Evolutionary conservation across 2,113 vertebrate species (phyloP), one percentile per base, ranked within the genome.

Genomic region (Malurus melanocephalus): DNA sequence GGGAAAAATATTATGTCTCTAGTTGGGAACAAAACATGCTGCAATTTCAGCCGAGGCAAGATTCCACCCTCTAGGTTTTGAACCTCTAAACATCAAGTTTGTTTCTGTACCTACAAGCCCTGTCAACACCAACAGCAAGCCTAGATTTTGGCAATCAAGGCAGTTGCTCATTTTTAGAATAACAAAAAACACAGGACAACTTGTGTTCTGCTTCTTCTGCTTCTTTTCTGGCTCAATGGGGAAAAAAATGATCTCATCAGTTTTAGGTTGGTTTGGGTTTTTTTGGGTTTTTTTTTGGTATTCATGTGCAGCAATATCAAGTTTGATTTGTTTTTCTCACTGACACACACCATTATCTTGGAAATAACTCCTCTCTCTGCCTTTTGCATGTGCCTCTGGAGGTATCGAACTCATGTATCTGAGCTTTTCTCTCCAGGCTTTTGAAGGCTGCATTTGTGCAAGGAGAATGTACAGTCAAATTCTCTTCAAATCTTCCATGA

Each of bases 21-120:
- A 27, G 7, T 12, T 4, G 0, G 42, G 46, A 80, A 55, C 11
- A 88, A 80, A 71, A 60, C 5, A 64, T 0, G 0, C 2, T 11
- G 6, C 22, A 33, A 87, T 42, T 88, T 83, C 53, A 88, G 16
- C 13, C 22, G 8, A 86, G 33, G 12, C 18, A 67, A 32, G 21
- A 72, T 84, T 78, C 65, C 33, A 65, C 33, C 69, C 71, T 53
- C 32, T 51, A 55, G 13, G 11, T 88, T 89, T 68, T 75, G 78
- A 89, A 72, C 46, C 68, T 57, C 71, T 32, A 35, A 17, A 40
- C 4, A 15, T 32, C 43, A 57, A 26, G 8, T 33, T 52, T 80
- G 26, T 72, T 89, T 68, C 43, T 60, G 20, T 57, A 45, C 33
- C 65, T 72, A 53, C 14, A 49, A 40, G 3, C 19, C 32, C n/a